phyloP scores from a whole-genome alignment of 2,888 invertebrate species.

The Dynastes maya region DNA sequence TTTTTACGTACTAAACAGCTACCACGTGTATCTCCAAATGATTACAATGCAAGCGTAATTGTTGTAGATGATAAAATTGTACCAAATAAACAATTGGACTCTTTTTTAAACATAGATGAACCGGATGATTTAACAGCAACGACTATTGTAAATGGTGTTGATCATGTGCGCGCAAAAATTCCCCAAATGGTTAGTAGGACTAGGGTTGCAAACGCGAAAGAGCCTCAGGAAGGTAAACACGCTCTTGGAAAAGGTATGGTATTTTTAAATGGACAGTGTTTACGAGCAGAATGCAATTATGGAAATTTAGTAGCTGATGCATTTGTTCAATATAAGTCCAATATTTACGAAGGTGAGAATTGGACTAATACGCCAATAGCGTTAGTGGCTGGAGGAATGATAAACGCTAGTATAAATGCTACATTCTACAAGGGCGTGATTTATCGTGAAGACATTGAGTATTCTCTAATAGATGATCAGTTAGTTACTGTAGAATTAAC shows the following conservation, averaged over 20 bases:
- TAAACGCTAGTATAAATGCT: slow-evolving; percentile 27
- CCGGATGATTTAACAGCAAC: not conserved
- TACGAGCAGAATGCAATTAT: slow-evolving; percentile 25
- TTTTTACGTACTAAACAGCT: not conserved
- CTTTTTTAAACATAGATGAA: no score
- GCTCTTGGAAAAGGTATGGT: slow-evolving; percentile 23
- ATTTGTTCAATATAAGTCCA: slow-evolving; percentile 25
- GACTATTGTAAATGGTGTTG: not conserved
- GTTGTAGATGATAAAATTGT: not conserved
- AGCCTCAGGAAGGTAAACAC: no score
- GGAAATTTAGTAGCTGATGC: slow-evolving; percentile 34
- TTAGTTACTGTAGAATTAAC: slow-evolving; percentile 78
- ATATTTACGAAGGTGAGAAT: slow-evolving; percentile 6
- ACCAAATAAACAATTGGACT: no score
- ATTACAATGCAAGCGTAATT: slow-evolving; percentile 8
- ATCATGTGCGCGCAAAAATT: not conserved
- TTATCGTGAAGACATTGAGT: slow-evolving; percentile 76
- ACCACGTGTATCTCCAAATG: not conserved
- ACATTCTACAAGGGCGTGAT: not conserved
- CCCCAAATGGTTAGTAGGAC: not conserved
- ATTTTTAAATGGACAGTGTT: slow-evolving; percentile 37
- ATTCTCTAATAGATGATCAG: slow-evolving; percentile 82
- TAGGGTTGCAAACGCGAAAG: not conserved
- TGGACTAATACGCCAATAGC: slow-evolving; percentile 37
- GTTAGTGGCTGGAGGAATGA: slow-evolving; percentile 9